Conservation (phyloP, 2,888 invertebrate species). For the Thymelicus acteon region DNA sequence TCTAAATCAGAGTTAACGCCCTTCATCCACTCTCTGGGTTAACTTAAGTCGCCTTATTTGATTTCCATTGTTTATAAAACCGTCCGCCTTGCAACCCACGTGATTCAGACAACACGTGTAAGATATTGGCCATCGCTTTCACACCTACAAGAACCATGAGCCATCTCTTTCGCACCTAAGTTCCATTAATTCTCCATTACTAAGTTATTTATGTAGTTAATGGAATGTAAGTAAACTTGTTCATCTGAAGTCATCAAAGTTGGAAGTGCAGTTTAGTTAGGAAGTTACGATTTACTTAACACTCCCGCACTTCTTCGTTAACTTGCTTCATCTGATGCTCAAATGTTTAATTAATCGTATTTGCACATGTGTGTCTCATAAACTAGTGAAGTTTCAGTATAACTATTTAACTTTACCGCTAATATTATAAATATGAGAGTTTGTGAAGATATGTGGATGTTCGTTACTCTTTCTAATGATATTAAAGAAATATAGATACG, state of each 20-base stretch:
- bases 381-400: no score
- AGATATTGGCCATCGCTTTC: background rate
- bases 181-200: constrained; percentile 14
- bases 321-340: background rate
- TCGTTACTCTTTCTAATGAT: no score
- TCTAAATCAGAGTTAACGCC: background rate
- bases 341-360: constrained; percentile 4
- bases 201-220: constrained; percentile 13
- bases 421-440: no score
- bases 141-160: background rate
- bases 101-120: background rate
- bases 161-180: background rate
- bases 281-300: constrained; percentile 1
- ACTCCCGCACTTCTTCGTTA: background rate
- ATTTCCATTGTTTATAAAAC: constrained; percentile 4
- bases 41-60: background rate
- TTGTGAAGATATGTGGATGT: no score
- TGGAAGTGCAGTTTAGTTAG: constrained; percentile 17
- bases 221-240: constrained; percentile 20
- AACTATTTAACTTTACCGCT: no score
- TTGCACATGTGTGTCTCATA: no score
- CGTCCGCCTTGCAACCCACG: background rate
- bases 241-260: constrained; percentile 18
- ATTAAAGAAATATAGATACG: no score
- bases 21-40: background rate